Conservation (phyloP, 2,113 vertebrate species). For the Condylura cristata region DNA sequence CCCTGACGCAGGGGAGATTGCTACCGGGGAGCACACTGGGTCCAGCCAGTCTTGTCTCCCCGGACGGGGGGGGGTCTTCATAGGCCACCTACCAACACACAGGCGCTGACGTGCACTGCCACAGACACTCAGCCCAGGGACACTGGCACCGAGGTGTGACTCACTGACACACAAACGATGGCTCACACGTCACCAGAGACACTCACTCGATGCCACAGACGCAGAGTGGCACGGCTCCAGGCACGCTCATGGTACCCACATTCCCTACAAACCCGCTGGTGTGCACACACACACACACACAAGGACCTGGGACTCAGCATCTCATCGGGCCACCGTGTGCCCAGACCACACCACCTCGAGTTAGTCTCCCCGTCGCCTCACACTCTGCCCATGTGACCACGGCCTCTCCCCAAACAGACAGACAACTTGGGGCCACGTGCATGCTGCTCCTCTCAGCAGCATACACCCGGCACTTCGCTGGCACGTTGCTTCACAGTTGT, state of each 20-base stretch:
- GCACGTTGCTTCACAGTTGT: neutral
- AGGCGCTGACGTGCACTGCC: neutral
- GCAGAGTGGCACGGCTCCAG: neutral
- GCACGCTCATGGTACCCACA: neutral
- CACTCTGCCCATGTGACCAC: neutral
- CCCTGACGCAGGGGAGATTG: slow-evolving; percentile 37
- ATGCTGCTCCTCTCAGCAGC: neutral
- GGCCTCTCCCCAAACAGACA: neutral
- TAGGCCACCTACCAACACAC: neutral
- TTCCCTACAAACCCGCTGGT: neutral
- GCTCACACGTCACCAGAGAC: neutral
- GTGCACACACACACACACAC: neutral
- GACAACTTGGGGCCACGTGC: neutral
- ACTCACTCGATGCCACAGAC: neutral
- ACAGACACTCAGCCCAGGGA: neutral
- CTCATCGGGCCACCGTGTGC: neutral
- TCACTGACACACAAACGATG: neutral
- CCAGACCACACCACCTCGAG: neutral
- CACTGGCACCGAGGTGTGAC: neutral
- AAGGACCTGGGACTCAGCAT: neutral
- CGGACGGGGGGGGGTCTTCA: neutral
- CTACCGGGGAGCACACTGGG: slow-evolving; percentile 25
- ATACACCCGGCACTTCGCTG: fast-evolving
- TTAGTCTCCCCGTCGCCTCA: neutral
- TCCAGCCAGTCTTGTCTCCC: slow-evolving; percentile 57